Conservation (phyloP, 2,113 vertebrate genomes). For the Tamias sibiricus region DNA sequence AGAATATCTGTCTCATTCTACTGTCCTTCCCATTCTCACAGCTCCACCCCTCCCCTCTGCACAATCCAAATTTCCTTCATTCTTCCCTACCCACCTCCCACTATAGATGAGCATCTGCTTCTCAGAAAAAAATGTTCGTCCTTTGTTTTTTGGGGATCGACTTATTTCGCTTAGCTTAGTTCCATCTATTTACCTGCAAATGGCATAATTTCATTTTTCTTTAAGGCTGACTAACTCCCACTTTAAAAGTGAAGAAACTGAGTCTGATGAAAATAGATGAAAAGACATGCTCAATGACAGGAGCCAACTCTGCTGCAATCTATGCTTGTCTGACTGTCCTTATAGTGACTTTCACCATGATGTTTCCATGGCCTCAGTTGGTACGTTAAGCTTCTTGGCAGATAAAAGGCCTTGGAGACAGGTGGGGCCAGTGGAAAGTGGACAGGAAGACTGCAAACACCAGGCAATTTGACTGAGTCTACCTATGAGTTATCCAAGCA, state of each 20-base stretch:
- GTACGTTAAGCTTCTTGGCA: neutral
- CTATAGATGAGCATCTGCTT: no score
- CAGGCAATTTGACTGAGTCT: neutral
- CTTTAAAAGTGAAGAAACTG: neutral
- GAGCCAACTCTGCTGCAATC: neutral
- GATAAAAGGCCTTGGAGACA: neutral
- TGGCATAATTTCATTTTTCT: no score
- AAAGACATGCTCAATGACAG: neutral
- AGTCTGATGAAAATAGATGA: neutral
- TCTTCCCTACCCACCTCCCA: no score
- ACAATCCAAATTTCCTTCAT: no score
- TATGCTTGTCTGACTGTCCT: neutral
- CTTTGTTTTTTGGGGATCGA: no score
- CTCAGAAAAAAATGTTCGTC: no score
- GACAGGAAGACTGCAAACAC: fast-evolving
- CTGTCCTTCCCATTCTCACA: no score
- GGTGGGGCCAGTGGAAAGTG: neutral
- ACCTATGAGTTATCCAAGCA: neutral
- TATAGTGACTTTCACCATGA: neutral
- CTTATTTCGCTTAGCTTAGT: no score
- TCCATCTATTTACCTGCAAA: no score
- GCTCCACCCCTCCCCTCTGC: no score
- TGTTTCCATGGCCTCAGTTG: neutral
- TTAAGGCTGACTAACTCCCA: no score
- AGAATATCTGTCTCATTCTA: no score